phyloP scores from a whole-genome alignment of 1,140 invertebrate species.

The Brachystomella parvula region DNA sequence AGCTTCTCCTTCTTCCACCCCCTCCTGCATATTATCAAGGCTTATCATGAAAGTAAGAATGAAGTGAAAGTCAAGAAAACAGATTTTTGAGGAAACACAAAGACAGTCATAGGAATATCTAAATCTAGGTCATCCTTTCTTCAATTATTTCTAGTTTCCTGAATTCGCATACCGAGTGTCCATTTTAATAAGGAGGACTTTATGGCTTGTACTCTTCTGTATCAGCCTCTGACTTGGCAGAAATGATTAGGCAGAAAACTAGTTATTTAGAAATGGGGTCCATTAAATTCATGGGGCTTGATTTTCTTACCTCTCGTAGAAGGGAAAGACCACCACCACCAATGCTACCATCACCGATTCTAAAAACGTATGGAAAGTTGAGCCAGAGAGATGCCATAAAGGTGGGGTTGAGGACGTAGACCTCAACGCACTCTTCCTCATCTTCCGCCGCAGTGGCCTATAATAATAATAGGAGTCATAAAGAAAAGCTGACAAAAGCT shows the following conservation, averaged over 20 bases:
- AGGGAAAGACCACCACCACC: slow-evolving; percentile 14
- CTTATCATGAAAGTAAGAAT: too few species aligned
- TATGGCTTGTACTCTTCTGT: background rate
- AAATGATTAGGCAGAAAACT: background rate
- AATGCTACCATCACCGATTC: slow-evolving; percentile 21
- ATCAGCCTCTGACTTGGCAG: background rate
- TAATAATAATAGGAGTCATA: slow-evolving; percentile 3
- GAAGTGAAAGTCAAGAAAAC: too few species aligned
- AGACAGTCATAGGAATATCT: too few species aligned
- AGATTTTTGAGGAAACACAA: too few species aligned
- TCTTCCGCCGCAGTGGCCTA: slow-evolving; percentile 7
- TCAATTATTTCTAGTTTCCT: slow-evolving; percentile 2
- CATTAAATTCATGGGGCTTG: background rate
- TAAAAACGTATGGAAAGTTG: slow-evolving; percentile 28
- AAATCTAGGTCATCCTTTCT: too few species aligned
- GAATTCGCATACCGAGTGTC: background rate
- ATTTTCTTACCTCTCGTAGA: slow-evolving; percentile 24
- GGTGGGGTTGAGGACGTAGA: slow-evolving; percentile 16
- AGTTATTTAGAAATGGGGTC: background rate
- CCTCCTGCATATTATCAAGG: too few species aligned
- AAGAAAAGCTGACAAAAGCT: background rate
- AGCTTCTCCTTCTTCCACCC: too few species aligned
- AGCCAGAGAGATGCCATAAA: slow-evolving; percentile 17
- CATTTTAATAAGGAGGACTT: background rate
- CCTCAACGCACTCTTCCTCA: slow-evolving; percentile 6